phyloP scores from a whole-genome alignment of 1,140 invertebrate genomes.

The Nephotettix cincticeps region DNA sequence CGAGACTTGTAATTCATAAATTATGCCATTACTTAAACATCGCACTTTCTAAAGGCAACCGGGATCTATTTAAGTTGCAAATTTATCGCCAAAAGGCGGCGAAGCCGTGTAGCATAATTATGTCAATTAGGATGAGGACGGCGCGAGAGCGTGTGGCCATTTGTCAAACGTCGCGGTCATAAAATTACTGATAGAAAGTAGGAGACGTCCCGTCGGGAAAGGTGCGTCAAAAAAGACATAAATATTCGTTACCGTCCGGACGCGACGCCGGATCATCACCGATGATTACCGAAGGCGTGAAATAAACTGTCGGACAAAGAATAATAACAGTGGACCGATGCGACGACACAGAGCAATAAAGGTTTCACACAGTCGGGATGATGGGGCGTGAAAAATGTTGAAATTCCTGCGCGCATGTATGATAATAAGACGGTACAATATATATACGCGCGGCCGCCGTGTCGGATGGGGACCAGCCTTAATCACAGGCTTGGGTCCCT shows the following conservation, averaged over 20 bases:
- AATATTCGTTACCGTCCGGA: not conserved
- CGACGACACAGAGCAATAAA: constrained; percentile 3
- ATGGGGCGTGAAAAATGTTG: constrained; percentile 19
- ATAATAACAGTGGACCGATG: constrained; percentile 21
- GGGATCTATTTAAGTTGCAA: not conserved
- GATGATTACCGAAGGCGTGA: constrained; percentile 8
- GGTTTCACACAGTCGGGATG: constrained; percentile 18
- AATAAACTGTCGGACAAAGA: constrained; percentile 15
- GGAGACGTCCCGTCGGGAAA: not conserved
- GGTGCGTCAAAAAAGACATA: not conserved
- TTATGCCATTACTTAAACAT: no score
- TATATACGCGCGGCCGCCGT: constrained; percentile 6
- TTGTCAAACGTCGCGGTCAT: not conserved
- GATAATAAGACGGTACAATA: constrained; percentile 23
- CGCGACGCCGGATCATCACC: constrained; percentile 2
- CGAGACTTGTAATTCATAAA: no score
- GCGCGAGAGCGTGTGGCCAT: not conserved
- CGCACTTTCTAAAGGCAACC: no score
- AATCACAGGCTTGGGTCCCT: not conserved
- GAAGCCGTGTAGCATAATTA: not conserved
- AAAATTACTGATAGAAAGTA: not conserved
- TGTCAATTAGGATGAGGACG: not conserved
- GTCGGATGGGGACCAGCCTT: not conserved
- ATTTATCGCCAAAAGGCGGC: not conserved
- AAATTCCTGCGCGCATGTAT: constrained; percentile 22